These are phyloP conservation scores for Scaptomyza parva DNA, from an alignment of 2,888 invertebrate genomes.

Conservation along the genomic window DNA sequence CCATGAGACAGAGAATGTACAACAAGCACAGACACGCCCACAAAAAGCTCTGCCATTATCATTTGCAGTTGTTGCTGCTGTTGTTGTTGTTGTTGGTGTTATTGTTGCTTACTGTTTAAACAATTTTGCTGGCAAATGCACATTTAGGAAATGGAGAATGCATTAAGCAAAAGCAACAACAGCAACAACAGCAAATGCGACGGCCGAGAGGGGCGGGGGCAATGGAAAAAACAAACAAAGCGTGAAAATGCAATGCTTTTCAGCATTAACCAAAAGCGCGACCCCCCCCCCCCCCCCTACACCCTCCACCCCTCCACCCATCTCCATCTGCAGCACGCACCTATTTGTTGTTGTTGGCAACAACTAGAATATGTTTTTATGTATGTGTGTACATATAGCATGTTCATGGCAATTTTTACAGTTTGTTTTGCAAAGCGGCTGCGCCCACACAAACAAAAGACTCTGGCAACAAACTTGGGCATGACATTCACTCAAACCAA, in stretches of 20 bases:
- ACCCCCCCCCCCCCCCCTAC: not conserved
- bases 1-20: not conserved
- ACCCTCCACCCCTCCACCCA: not conserved
- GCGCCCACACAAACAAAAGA: constrained; percentile 66
- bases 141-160: constrained; percentile 47
- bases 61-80: constrained; percentile 22
- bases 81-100: constrained; percentile 28
- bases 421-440: constrained; percentile 77
- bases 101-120: constrained; percentile 34
- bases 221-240: constrained; percentile 62
- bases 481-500: constrained; percentile 40
- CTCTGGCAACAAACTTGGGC: constrained; percentile 78
- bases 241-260: constrained; percentile 83
- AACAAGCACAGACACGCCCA: constrained; percentile 57
- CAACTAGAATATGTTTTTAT: constrained; percentile 50
- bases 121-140: constrained; percentile 59
- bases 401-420: constrained; percentile 74
- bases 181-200: not conserved
- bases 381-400: constrained; percentile 34
- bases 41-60: constrained; percentile 48
- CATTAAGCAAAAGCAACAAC: not conserved
- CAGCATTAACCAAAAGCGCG: constrained; percentile 19
- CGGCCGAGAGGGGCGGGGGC: not conserved
- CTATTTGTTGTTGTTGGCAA: not conserved
- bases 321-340: no score